Base-by-base conservation (phyloP, 2,888 invertebrate species). In the Leucophenga maculata region DNA sequence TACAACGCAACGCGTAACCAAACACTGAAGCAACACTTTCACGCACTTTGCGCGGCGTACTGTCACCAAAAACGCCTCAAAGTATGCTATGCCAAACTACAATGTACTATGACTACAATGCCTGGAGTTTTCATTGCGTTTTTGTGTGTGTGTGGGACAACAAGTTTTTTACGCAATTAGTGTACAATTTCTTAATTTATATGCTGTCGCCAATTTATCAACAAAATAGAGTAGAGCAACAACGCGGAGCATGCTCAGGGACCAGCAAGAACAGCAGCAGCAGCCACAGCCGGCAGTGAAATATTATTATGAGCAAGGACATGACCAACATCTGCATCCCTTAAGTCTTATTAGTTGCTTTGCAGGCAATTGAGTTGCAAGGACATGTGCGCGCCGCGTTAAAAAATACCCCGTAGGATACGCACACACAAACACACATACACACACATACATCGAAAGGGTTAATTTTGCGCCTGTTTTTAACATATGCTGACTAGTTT, bases 181-280 rank as follows among this genome's bases (percentile, higher is more conserved):
- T 83, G 83, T 82, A 84, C 81, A 85, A 85, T 85, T 85, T 85
- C 85, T 85, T 85, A 85, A 85, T 85, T 85, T 85, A 85, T 84
- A 80, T 79, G 79, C 83, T 85, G 84, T 85, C 85, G 85, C 85
- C 85, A 84, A 85, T 85, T 85, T 84, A 85, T 84, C 84, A 84
- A 78, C 77, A 75, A 59, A 50, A 54, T 22, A 65, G 22, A 16
- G 59, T 20, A 65, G 16, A 52, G 44, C 14, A 55, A 13, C 60
- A 54, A 52, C 60, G 60, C 8, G 11, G 1, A 22, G 57, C 57
- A 57, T 52, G 68, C 44, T 59, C 55, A 59, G 67, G 70, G 55
- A 68, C 67, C 70, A 72, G 68, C 46, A 67, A 8, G 6, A 31
- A 16, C 62, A 48, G 46, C 14, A 13, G 13, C 46, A 26, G 16